phyloP scores from a whole-genome alignment of 2,113 vertebrate genomes.

The Alectura lathami region DNA sequence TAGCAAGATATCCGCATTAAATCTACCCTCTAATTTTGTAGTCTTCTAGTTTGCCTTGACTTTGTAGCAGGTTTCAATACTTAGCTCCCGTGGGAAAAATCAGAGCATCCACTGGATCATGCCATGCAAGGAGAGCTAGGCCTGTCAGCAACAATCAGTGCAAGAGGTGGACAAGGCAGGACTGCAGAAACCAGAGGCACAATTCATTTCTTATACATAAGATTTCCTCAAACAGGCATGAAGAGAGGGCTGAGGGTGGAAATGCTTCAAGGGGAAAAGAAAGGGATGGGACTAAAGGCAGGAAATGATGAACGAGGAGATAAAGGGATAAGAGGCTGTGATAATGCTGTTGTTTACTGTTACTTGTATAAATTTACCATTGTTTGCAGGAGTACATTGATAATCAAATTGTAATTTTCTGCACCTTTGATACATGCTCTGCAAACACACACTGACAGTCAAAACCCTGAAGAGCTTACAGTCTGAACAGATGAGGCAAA shows the following conservation, averaged over 20 bases:
- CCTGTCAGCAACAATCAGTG: slow-evolving; percentile 26
- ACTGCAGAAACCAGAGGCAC: neutral
- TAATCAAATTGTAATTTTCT: neutral
- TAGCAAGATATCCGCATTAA: neutral
- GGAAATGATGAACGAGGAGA: neutral
- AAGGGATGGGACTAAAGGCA: neutral
- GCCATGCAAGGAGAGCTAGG: neutral
- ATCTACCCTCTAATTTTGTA: neutral
- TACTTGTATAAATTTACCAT: neutral
- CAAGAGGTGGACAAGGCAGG: neutral
- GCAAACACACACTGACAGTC: neutral
- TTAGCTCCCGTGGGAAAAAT: neutral
- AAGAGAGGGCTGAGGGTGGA: neutral
- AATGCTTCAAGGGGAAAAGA: neutral
- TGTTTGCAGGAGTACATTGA: neutral
- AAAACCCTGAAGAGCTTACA: neutral
- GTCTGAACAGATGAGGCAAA: neutral
- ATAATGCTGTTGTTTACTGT: neutral
- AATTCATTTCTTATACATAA: neutral
- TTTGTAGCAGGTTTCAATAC: neutral
- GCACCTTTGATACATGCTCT: neutral
- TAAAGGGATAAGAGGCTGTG: neutral
- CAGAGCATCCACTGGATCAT: neutral
- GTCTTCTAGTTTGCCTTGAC: neutral
- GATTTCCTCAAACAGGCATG: neutral